A percentile compares a stretch with the other conserved stretches of the same genome.
Conservation (phyloP, 2,113 vertebrate species). For the Cepphus grylle region DNA sequence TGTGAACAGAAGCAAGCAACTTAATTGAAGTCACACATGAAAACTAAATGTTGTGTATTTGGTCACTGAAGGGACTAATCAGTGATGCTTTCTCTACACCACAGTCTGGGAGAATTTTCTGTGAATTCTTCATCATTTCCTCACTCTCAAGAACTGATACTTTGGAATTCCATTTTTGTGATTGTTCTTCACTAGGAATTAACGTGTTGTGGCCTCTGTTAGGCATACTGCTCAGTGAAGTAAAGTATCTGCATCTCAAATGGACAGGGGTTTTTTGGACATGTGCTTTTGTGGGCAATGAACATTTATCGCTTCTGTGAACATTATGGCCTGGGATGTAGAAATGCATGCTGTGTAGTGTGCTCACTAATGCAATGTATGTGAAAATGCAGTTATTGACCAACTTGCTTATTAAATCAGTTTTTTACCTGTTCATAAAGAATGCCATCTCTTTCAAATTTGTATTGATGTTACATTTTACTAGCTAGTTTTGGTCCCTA, state of each 20-base stretch:
- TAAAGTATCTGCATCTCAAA: neutral
- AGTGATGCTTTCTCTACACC: neutral
- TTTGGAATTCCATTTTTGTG: neutral
- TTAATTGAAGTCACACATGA: neutral
- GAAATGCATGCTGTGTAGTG: neutral
- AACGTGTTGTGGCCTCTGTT: neutral
- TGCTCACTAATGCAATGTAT: neutral
- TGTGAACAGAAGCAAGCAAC: neutral
- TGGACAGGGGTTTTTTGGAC: rapidly evolving
- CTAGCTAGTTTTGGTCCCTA: neutral
- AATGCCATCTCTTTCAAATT: neutral
- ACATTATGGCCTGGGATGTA: neutral
- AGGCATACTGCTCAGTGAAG: neutral
- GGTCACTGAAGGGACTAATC: neutral
- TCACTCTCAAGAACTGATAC: neutral
- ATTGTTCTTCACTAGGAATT: neutral
- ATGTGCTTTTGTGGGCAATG: neutral
- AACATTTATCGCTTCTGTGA: neutral
- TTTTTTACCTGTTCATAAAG: neutral
- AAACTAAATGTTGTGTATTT: neutral
- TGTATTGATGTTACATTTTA: neutral
- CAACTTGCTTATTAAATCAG: neutral
- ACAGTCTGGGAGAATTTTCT: neutral
- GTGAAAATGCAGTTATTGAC: neutral
- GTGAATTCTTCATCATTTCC: neutral